Conservation (phyloP, 1,140 invertebrate species). For the Apocrypta bakeri region DNA sequence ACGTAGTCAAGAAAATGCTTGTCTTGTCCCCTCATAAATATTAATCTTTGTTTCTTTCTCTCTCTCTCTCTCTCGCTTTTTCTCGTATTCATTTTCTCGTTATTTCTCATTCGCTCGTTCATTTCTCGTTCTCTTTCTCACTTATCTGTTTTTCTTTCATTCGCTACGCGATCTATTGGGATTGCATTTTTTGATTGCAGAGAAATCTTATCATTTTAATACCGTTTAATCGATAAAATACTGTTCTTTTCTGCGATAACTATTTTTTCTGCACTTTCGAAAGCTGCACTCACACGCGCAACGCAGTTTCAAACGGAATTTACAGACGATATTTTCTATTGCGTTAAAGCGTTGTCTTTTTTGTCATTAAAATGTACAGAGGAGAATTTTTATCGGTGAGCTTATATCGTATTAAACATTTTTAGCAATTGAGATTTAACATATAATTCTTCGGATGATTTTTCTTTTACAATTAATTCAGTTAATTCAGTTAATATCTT, state of each 20-base stretch:
- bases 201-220: slow-evolving; percentile 3
- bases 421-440: slow-evolving; percentile 29
- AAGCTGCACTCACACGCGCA: background rate
- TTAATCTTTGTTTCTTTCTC: too few relatives aligned
- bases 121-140: background rate
- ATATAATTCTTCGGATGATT: slow-evolving; percentile 17
- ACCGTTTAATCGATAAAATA: slow-evolving; percentile 35
- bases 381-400: background rate
- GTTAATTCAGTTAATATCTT: background rate
- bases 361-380: slow-evolving; percentile 27
- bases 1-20: slow-evolving; percentile 46
- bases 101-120: background rate
- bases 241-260: slow-evolving; percentile 1
- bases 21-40: slow-evolving; percentile 14
- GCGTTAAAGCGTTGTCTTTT: background rate
- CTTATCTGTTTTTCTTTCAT: slow-evolving; percentile 4
- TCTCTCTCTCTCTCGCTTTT: slow-evolving; percentile 2
- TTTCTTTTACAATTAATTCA: background rate
- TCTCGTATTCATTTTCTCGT: background rate
- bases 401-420: background rate
- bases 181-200: slow-evolving; percentile 46
- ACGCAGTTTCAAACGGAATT: slow-evolving; percentile 3
- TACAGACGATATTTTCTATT: slow-evolving; percentile 15
- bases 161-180: slow-evolving; percentile 24
- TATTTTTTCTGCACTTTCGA: background rate